Conservation (phyloP, 92 coral and sea anemone species). For the Micromussa lordhowensis region DNA sequence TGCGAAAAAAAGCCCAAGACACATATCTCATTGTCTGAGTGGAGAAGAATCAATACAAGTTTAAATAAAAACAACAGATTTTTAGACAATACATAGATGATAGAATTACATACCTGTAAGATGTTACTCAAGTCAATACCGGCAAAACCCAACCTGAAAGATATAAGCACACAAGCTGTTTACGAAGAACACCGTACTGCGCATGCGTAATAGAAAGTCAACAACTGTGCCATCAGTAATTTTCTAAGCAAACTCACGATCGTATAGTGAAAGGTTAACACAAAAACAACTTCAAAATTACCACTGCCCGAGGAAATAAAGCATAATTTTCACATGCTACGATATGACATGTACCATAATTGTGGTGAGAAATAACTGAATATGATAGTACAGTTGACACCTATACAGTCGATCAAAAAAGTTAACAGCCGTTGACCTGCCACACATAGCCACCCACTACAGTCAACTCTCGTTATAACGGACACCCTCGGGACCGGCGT, state of each 20-base stretch:
- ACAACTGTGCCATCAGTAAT: not conserved
- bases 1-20: too few relatives aligned
- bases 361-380: not conserved
- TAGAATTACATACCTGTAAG: slow-evolving; percentile 71
- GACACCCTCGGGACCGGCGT: too few relatives aligned
- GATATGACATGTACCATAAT: slow-evolving; percentile 3
- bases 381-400: slow-evolving; percentile 16
- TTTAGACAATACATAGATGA: not conserved
- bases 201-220: slow-evolving; percentile 65
- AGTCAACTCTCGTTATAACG: too few relatives aligned
- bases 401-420: not conserved
- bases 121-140: slow-evolving; percentile 96
- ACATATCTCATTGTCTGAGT: too few relatives aligned
- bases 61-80: not conserved
- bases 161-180: not conserved
- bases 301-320: not conserved
- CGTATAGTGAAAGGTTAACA: not conserved
- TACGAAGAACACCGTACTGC: slow-evolving; percentile 38
- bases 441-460: slow-evolving; percentile 68
- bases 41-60: too few relatives aligned
- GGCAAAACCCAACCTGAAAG: slow-evolving; percentile 78
- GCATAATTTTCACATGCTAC: not conserved
- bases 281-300: not conserved
- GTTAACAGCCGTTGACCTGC: slow-evolving; percentile 70
- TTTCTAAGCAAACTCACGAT: not conserved